These are phyloP conservation scores for Peromyscus eremicus DNA, from an alignment of 2,797 vertebrate genomes.

Conservation along the genomic window DNA sequence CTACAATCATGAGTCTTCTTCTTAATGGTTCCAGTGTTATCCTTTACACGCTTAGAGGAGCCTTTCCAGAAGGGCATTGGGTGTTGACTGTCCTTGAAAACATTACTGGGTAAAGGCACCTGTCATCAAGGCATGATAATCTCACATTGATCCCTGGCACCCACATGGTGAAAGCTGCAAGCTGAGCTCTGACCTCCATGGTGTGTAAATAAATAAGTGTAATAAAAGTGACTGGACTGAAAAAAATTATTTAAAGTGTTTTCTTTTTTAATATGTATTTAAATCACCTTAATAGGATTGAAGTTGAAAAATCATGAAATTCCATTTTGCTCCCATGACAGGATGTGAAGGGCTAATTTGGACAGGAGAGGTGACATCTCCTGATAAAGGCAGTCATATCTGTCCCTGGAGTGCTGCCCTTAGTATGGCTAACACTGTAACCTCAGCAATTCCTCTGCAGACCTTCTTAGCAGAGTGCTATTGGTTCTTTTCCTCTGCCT, in stretches of 20 bases:
- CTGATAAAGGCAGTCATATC: background rate
- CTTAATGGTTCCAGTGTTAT: background rate
- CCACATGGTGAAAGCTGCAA: background rate
- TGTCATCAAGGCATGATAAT: background rate
- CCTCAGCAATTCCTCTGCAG: background rate
- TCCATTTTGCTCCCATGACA: background rate
- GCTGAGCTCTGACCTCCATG: background rate
- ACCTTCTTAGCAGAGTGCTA: background rate
- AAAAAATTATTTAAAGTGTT: background rate
- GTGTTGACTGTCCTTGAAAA: background rate
- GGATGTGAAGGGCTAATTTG: background rate
- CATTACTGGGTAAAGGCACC: background rate
- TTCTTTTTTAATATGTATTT: background rate
- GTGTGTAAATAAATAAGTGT: background rate
- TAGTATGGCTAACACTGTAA: too few relatives aligned
- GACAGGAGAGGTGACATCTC: background rate
- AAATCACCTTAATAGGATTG: background rate
- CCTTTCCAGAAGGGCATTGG: background rate
- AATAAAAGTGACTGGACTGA: background rate
- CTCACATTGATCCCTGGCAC: background rate
- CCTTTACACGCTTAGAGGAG: fast-evolving
- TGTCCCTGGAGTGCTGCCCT: fast-evolving
- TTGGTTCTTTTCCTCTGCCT: background rate
- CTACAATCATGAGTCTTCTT: background rate
- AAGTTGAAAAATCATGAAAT: background rate